Evolutionary conservation across 2,797 vertebrate species (phyloP).

Genomic region (Craterocephalus amniculus): DNA sequence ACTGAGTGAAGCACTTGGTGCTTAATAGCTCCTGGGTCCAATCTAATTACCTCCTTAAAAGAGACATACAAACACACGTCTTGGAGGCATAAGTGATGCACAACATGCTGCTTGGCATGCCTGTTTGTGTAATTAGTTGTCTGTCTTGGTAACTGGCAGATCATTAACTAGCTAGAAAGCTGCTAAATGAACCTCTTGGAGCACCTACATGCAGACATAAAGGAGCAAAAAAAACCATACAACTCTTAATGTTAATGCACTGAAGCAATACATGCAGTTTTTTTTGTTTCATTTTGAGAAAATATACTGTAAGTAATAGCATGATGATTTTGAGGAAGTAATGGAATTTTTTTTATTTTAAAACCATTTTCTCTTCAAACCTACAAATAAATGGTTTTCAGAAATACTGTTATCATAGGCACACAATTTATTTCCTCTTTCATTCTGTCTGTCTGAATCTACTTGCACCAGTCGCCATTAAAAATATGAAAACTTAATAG

Average conservation of each 20-base stretch:
- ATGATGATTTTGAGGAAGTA: background rate
- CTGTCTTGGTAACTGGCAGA: conserved; percentile 6
- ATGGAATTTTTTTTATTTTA: no score
- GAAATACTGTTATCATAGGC: no score
- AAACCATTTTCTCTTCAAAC: no score
- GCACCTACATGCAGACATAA: no score
- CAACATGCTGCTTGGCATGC: conserved; percentile 6
- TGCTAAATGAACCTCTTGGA: conserved; percentile 27
- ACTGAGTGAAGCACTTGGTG: background rate
- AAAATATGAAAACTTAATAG: background rate
- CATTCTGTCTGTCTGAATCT: background rate
- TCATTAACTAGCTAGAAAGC: conserved; percentile 6
- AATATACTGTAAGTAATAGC: no score
- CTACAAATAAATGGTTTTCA: no score
- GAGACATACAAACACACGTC: background rate
- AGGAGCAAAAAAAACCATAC: background rate
- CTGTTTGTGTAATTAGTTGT: conserved; percentile 5
- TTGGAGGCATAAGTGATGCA: background rate
- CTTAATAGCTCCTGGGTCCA: background rate
- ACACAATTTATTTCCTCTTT: background rate
- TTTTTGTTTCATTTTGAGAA: background rate
- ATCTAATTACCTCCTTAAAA: background rate
- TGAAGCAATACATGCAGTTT: background rate
- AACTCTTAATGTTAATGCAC: background rate
- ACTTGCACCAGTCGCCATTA: background rate